Evolutionary conservation across 2,888 invertebrate species (phyloP), one percentile per base, ranked within the genome.

Genomic region (Argynnis bischoffii): DNA sequence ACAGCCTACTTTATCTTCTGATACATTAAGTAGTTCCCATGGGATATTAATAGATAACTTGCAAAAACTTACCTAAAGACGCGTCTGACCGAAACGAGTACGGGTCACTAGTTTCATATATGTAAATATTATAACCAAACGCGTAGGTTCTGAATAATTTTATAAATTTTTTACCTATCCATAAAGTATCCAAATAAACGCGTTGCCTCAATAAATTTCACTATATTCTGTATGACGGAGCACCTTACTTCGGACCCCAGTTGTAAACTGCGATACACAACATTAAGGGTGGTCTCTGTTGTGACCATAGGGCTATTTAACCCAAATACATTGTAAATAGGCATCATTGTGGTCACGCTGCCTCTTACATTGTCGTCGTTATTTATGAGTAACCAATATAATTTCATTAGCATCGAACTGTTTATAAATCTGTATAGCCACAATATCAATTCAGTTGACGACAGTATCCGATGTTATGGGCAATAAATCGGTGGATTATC

Each of bases 401-500:
- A 89, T 90, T 92, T 92, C 88, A 92, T 90, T 92, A 89, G 84
- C 84, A 81, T 67, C 80, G 74, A 82, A 86, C 85, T 83, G 82
- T 88, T 88, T 87, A 87, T 89, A 89, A 89, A 87, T 87, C 82
- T 82, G 82, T 83, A 81, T 75, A 77, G 79, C 82, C 82, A 81
- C 82, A 84, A 79, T 82, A 84, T 81, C 82, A 80, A 83, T 85
- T 82, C 81, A 77, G 81, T 83, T 86, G 88, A 87, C 83, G 90
- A 89, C 90, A 86, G 80, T 81, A 77, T 79, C 84, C 76, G 83
- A 83, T 83, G 85, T 85, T 87, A 89, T 84, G 83, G 86, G 79
- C 88, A 82, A 92, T 92, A 92, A 92, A 92, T 92, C 85, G 79
- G 77, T 80, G 90, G 92, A 92, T 92, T 91, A 90, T 84, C 87